Evolutionary conservation across 1,140 invertebrate species (phyloP).

Genomic region (Scaptomyza hsui): DNA sequence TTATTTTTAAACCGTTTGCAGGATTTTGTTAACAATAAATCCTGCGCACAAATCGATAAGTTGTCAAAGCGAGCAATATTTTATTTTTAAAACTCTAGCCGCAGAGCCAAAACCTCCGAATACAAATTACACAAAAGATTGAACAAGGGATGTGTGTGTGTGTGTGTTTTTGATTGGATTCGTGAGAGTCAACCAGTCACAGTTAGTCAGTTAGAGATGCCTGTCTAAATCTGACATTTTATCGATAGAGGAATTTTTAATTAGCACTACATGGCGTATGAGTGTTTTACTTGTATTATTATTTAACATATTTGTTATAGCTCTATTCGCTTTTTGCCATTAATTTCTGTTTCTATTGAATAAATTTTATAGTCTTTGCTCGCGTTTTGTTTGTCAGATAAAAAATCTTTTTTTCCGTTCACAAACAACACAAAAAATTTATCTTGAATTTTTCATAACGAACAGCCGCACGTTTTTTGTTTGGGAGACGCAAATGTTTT

Average conservation of each 20-base stretch:
- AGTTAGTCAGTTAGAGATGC: background rate
- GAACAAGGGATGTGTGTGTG: background rate
- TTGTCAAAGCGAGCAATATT: constrained; percentile 24
- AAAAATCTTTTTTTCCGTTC: constrained; percentile 39
- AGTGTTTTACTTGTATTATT: constrained; percentile 4
- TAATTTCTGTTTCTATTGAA: constrained; percentile 5
- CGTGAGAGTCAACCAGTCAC: too few relatives aligned
- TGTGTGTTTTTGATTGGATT: constrained; percentile 54
- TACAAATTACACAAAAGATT: constrained; percentile 32
- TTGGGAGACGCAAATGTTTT: background rate
- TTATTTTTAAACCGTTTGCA: constrained; percentile 7
- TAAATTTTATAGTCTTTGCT: constrained; percentile 1
- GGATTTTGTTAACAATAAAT: constrained; percentile 38
- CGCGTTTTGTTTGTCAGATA: constrained; percentile 23
- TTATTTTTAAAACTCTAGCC: constrained; percentile 46
- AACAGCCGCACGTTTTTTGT: constrained; percentile 14
- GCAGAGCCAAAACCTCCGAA: constrained; percentile 28
- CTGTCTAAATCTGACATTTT: constrained; percentile 45
- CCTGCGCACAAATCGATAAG: constrained; percentile 46
- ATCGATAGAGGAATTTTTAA: constrained; percentile 54
- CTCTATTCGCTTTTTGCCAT: constrained; percentile 7
- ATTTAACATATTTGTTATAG: constrained; percentile 8
- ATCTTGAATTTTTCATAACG: constrained; percentile 55
- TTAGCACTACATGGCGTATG: constrained; percentile 37
- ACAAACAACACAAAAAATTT: constrained; percentile 19